Base-by-base conservation (phyloP, 2,113 vertebrate genomes). In the Ondatra zibethicus region DNA sequence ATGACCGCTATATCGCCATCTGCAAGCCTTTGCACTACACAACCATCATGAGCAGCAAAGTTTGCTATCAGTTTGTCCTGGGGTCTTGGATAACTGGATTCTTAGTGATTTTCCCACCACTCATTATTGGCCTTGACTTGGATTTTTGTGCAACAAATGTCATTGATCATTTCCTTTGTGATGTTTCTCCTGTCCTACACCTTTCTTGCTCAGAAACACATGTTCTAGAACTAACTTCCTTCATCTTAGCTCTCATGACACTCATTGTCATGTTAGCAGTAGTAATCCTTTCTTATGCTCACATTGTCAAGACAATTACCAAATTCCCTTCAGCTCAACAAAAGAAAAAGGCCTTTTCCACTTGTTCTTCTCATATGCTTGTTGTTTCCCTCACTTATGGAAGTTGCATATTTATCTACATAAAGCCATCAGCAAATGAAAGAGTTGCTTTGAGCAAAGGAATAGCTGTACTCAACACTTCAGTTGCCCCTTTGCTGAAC, bases 121-220 rank as follows among this genome's bases (percentile, higher is more conserved):
- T 88, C 12, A 80, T 88, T 21, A 75, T 93, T 27, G 19, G 63
- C 5, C 47, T 88, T 31, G 65, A 58, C 14, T 87, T 93, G 27
- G 92, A 93, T 55, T 93, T 93, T 61, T 93, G 92, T 66, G 82
- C 47, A 47, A 68, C 92, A 47, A 93, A 93, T 10, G 50, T 93
- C 12, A 93, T 93, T 55, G 92, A 93, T 29, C 92, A 93, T 29
- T 93, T 93, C 45, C n/a, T 76, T 25, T 93, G 92, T 68, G 72
- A 93, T 23, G 29, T 52, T 77, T 77, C 82, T 55, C 92, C 82
- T 25, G 0, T 87, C 29, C 72, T 93, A 7, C 82, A 87, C 31
- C 73, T 93, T 25, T 76, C 92, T 17, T 93, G 92, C 36, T 55
- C 55, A 25, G 68, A 86, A 25, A 93, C 91, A 39, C 36, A 39